Percentiles rank a stretch among this genome's conserved stretches.
phyloP scores from a whole-genome alignment of 2,888 invertebrate species.

The Rhamnusium bicolor region DNA sequence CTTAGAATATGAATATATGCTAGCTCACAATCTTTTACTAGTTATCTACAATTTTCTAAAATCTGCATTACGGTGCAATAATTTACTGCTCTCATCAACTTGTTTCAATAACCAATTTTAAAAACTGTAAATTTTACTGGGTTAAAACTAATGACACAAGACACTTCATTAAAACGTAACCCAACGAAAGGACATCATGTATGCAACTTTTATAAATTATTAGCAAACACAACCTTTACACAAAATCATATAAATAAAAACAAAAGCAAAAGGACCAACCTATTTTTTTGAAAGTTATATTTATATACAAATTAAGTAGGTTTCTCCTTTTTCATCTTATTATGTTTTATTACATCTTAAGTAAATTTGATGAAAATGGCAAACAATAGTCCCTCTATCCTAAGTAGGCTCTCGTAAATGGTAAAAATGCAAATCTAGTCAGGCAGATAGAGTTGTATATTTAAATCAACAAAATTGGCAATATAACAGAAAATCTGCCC shows the following conservation, averaged over 20 bases:
- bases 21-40: too few relatives aligned
- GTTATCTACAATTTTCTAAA: background rate
- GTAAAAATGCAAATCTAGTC: too few relatives aligned
- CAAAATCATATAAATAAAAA: conserved; percentile 23
- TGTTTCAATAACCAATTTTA: background rate
- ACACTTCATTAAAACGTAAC: background rate
- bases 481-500: too few relatives aligned
- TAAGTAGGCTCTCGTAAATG: background rate
- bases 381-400: background rate
- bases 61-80: background rate
- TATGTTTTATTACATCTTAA: background rate
- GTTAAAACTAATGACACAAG: background rate
- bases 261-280: conserved; percentile 8
- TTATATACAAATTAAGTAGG: background rate
- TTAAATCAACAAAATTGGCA: background rate
- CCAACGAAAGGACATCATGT: conserved; percentile 18
- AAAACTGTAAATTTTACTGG: background rate
- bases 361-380: conserved; percentile 10
- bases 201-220: conserved; percentile 35
- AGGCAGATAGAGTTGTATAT: too few relatives aligned
- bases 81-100: background rate
- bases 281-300: conserved; percentile 10
- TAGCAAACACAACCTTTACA: conserved; percentile 40
- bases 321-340: background rate
- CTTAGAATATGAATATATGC: background rate